A percentile compares a stretch with the other conserved stretches of the same genome.
Conservation (phyloP, 2,888 invertebrate genomes). For the Leptopilina drosophilae region DNA sequence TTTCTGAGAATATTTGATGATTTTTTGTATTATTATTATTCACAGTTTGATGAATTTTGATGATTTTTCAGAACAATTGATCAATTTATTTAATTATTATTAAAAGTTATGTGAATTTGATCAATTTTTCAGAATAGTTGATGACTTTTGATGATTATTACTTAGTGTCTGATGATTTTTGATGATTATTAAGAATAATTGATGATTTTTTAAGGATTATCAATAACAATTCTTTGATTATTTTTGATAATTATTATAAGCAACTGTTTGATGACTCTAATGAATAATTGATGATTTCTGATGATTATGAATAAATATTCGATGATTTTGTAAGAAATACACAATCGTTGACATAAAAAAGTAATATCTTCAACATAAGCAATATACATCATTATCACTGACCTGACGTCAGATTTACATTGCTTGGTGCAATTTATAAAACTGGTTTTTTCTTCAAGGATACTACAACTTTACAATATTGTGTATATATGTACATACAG, state of each 20-base stretch:
- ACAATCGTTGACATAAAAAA: neutral
- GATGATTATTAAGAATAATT: no score
- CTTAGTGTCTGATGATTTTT: neutral
- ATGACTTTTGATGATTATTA: neutral
- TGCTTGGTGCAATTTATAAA: neutral
- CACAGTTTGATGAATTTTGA: neutral
- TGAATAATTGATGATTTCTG: neutral
- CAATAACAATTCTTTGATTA: neutral
- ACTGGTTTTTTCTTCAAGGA: constrained; percentile 2
- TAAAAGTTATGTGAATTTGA: neutral
- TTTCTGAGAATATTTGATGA: no score
- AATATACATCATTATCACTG: constrained; percentile 1
- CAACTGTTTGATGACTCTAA: neutral
- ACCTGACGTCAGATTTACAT: neutral
- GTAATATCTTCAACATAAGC: neutral
- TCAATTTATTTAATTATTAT: neutral
- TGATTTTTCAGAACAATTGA: neutral
- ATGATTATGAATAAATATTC: neutral
- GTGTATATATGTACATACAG: no score
- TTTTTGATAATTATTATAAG: neutral
- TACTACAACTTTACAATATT: neutral
- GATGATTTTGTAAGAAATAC: neutral
- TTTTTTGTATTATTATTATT: no score
- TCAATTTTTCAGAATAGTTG: neutral
- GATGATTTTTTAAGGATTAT: no score